Base-by-base conservation (phyloP, 2,797 vertebrate species). In the Sternarchorhynchus goeldii region DNA sequence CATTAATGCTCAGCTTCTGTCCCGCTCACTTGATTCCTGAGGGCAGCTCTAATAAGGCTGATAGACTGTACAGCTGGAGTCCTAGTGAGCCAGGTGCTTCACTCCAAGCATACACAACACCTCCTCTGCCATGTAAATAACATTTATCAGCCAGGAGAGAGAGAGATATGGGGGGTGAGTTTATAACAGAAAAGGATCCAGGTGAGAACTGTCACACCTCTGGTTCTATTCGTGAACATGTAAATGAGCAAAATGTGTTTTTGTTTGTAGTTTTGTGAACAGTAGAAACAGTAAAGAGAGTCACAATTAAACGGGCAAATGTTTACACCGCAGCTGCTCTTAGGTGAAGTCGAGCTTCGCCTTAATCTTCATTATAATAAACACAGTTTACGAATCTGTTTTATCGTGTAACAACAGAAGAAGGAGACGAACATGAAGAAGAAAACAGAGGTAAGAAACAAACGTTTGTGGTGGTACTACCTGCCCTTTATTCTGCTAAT, bases 61-160 rank as follows among this genome's bases (percentile, higher is more conserved):
- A 94, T 93, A 94, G 92, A 94, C 93, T 91, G 93, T 86, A 88
- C 92, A 93, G 93, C 88, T 94, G 92, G 88, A 92, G 93, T 93
- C 91, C 89, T 93, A 91, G 90, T 92, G 85, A 21, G 86, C 90
- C 92, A 94, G 93, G 92, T 94, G 92, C 91, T 88, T 91, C 92
- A 92, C 90, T 91, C 91, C 84, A 84, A 93, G 88, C 90, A 87
- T 93, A 93, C 92, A 91, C 85, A 81, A 86, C 63, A 78, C 89
- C 92, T 93, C 89, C 90, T 89, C 90, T 87, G 87, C 88, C 91
- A 92, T 93, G 93, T 93, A 93, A 94, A 94, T 94, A 93, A 89
- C 89, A 92, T 92, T 92, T 90, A 93, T 94, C 93, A 93, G 88
- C 85, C 73, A 78, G 75, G 87, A 89, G 86, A 87, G 45, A n/a